Percentiles rank a stretch among this genome's conserved stretches.
phyloP scores from a whole-genome alignment of 2,113 vertebrate genomes.

The Phaethornis superciliosus region DNA sequence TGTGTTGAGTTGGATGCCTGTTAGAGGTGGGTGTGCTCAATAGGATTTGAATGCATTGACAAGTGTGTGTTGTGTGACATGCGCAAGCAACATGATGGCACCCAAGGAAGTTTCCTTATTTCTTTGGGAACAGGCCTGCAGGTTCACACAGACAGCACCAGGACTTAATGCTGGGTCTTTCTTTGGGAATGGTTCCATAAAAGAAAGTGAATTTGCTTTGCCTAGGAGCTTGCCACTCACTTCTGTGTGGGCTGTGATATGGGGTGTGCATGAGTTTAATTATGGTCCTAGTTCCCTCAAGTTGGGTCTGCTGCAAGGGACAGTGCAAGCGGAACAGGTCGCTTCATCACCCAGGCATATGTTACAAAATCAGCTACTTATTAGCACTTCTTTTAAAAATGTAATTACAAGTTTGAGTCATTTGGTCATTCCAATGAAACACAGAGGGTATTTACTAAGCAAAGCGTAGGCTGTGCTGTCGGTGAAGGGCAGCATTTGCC shows the following conservation, averaged over 20 bases:
- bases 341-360: rapidly evolving
- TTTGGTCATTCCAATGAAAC: neutral
- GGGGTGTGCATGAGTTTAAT: rapidly evolving
- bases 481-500: neutral
- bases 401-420: rapidly evolving
- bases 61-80: rapidly evolving
- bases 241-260: rapidly evolving
- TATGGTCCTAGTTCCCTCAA: neutral
- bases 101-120: neutral
- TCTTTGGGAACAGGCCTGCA: neutral
- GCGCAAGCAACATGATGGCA: rapidly evolving
- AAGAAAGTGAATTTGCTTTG: neutral
- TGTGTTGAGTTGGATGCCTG: neutral
- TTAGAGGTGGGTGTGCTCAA: neutral
- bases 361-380: neutral
- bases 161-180: rapidly evolving
- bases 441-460: neutral
- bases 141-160: neutral
- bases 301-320: neutral
- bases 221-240: rapidly evolving
- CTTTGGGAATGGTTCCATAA: neutral
- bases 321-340: neutral
- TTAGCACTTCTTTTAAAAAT: neutral
- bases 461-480: rapidly evolving
- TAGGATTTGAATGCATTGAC: neutral